Conservation (phyloP, 35 echinoderm and acorn worm species). For the Lytechinus pictus region DNA sequence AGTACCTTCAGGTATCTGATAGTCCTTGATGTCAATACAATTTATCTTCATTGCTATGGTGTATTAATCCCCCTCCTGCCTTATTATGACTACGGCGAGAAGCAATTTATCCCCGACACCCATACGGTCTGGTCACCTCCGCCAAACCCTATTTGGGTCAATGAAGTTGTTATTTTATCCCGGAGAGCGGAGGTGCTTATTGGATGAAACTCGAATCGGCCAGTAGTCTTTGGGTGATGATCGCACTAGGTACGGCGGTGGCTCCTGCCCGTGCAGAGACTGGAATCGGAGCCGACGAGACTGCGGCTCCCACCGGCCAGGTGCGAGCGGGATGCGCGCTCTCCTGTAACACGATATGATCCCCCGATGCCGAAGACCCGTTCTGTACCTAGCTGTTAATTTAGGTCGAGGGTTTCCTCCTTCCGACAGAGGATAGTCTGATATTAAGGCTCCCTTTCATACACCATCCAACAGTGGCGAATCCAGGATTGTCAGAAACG, state of each 20-base stretch:
- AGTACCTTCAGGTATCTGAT: constrained; percentile 1
- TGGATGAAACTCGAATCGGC: constrained; percentile 21
- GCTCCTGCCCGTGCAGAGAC: background rate
- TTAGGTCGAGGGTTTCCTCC: constrained; percentile 42
- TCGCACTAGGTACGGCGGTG: constrained; percentile 6
- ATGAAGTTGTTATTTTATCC: constrained; percentile 56
- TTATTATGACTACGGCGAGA: background rate
- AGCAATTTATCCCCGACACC: constrained; percentile 46
- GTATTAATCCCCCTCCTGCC: background rate
- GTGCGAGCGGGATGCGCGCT: constrained; percentile 30
- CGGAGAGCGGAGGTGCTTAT: constrained; percentile 26
- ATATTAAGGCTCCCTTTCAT: background rate
- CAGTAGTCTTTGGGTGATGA: background rate
- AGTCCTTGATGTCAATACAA: constrained; percentile 23
- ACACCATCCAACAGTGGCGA: background rate
- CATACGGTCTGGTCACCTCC: constrained; percentile 31
- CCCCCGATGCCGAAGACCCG: background rate
- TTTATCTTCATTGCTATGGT: constrained; percentile 29
- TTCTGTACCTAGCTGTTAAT: constrained; percentile 34
- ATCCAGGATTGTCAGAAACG: background rate
- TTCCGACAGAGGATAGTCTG: background rate
- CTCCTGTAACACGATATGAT: constrained; percentile 17
- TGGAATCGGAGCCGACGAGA: constrained; percentile 32
- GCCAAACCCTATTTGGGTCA: constrained; percentile 40
- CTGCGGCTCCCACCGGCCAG: constrained; percentile 17